These are phyloP conservation scores for Sinhomidia bicolor DNA, from an alignment of 2,888 invertebrate species.

Conservation along the genomic window DNA sequence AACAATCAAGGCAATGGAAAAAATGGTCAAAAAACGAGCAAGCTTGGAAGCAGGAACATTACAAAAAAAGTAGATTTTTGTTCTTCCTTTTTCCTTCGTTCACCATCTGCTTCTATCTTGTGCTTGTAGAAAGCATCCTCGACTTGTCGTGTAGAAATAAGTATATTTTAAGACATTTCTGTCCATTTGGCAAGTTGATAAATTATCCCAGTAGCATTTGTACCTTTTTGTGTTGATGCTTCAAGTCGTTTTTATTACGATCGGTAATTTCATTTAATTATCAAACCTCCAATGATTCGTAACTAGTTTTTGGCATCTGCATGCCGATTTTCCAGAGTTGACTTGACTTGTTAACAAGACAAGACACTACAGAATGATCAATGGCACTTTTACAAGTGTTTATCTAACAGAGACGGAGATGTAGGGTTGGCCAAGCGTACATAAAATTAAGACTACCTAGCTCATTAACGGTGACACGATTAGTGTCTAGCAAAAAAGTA, in stretches of 20 bases:
- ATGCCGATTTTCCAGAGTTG: too few relatives aligned
- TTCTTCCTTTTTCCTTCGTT: conserved; percentile 29
- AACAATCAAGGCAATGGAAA: conserved; percentile 33
- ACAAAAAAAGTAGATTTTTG: conserved; percentile 6
- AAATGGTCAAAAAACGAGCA: not conserved
- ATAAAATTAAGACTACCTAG: too few relatives aligned
- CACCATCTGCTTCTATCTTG: conserved; percentile 21
- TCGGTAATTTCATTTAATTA: not conserved
- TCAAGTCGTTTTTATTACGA: not conserved
- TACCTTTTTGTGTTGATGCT: too few relatives aligned
- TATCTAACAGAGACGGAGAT: too few relatives aligned
- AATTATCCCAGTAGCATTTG: not conserved
- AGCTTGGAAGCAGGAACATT: not conserved
- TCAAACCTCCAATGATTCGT: not conserved
- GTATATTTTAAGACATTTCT: conserved; percentile 8
- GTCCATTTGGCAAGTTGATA: not conserved
- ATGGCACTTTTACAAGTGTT: too few relatives aligned
- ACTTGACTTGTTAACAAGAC: too few relatives aligned
- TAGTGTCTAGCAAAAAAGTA: too few relatives aligned
- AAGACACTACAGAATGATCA: too few relatives aligned
- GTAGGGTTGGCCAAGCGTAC: too few relatives aligned
- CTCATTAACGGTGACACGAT: too few relatives aligned
- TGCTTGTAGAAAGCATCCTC: not conserved
- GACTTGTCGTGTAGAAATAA: not conserved
- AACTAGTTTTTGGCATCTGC: too few relatives aligned